Base-by-base conservation (phyloP, 2,113 vertebrate genomes). In the Lota lota region DNA sequence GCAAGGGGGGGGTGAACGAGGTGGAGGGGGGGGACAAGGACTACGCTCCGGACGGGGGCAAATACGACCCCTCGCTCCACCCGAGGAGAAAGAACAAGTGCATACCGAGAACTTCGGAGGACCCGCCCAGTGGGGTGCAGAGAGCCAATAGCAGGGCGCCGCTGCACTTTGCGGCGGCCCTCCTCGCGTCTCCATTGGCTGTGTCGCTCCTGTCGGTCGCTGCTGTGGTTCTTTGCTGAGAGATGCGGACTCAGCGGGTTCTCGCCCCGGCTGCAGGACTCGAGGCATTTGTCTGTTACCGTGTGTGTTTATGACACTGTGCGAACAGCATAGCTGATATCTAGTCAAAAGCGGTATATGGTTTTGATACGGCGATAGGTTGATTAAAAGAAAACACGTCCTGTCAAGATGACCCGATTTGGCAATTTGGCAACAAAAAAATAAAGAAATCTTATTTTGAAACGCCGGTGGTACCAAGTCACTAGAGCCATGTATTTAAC, bases 31-130 rank as follows among this genome's bases (percentile, higher is more conserved):
- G 20, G 47, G 89, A 88, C 11, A 92, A 88, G 75, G 95, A 96
- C 90, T 88, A 88, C 57, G 16, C 70, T 75, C 68, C 86, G 70
- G 75, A 84, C 17, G 87, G 69, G 20, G 85, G 61, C 20, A 91
- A 92, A 82, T 87, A 89, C 14, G 90, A 91, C 70, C 74, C 69
- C 3, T 84, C 88, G 61, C 68, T 63, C 60, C 68, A 88, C 22
- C 86, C 90, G 16, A 92, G 91, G 68, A 93, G 94, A 83, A 97
- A 93, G 91, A 93, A 95, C 88, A 98, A 98, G 87, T 99, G 97
- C 74, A 92, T 91, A 81, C 92, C 93, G 67, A 93, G 94, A 91
- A 94, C 72, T 92, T 94, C 90, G 70, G 78, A 95, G 17, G 93
- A 93, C 64, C 87, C 94, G 22, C 97, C 97, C 21, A 97, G 93